Percentiles rank a stretch among this genome's conserved stretches.
These are phyloP conservation scores for Penaeus japonicus DNA, from an alignment of 1,140 invertebrate species.

Conservation along the genomic window DNA sequence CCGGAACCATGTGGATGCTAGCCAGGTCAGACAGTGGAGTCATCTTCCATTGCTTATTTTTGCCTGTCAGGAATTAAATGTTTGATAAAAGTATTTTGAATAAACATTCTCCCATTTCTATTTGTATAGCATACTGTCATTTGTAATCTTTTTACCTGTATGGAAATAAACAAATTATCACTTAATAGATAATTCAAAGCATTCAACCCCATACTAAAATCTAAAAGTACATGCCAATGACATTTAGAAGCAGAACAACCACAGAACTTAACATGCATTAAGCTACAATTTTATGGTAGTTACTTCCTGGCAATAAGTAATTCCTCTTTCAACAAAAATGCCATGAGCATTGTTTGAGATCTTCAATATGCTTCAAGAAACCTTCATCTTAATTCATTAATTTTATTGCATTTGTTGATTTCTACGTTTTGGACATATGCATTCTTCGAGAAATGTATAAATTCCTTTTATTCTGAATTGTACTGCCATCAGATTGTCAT, in stretches of 20 bases:
- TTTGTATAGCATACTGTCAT: not conserved
- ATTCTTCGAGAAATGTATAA: no score
- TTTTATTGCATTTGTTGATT: no score
- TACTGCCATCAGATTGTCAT: not conserved
- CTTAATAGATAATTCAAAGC: not conserved
- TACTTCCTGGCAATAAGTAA: slow-evolving; percentile 34
- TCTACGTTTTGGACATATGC: no score
- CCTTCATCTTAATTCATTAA: no score
- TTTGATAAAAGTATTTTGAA: not conserved
- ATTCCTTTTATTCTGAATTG: no score
- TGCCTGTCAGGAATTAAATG: not conserved
- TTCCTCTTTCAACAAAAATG: not conserved
- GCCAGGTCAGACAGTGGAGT: slow-evolving; percentile 29
- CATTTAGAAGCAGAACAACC: slow-evolving; percentile 14
- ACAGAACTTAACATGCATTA: slow-evolving; percentile 30
- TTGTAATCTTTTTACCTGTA: slow-evolving; percentile 16
- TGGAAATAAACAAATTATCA: slow-evolving; percentile 1
- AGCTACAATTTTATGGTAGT: slow-evolving; percentile 26
- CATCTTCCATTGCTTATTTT: slow-evolving; percentile 4
- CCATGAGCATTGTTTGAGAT: no score
- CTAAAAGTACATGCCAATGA: not conserved
- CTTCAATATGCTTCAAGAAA: no score
- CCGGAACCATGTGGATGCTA: not conserved
- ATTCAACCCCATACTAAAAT: not conserved
- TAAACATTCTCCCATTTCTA: not conserved